Base-by-base conservation (phyloP, 2,113 vertebrate species). In the Tyto alba region DNA sequence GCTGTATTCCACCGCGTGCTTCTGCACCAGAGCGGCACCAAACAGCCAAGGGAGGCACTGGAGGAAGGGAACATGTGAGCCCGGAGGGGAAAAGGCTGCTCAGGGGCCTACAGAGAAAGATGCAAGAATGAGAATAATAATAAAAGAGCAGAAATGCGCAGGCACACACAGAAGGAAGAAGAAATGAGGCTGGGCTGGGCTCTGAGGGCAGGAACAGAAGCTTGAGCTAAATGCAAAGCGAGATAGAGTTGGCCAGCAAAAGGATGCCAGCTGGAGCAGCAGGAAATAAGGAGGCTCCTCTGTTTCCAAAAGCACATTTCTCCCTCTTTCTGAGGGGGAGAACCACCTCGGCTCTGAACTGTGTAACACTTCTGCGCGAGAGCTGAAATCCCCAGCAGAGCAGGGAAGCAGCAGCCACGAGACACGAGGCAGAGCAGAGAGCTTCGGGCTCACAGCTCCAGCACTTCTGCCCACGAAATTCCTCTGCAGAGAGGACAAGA, bases 241-340 rank as follows among this genome's bases (percentile, higher is more conserved):
- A 89, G 71, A 67, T 19, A 2, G 73, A 94, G 85, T 13, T 91
- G 81, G 96, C 94, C 91, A 62, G 94, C 69, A 16, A 95, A 91
- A 85, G 84, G 89, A 89, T 63, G 67, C 91, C 94, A 95, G 96
- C 92, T 93, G 86, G 96, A 96, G 92, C 77, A 88, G 93, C 89
- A 91, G 95, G 96, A 96, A 95, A 83, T 83, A 62, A 96, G 91
- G 87, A 95, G 86, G 78, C 74, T 93, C 77, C 1, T 40, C 94
- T 91, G 89, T 62, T 96, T 80, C 89, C 89, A 85, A 88, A 74
- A 66, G 77, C 77, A 59, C 81, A 62, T 79, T 95, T 93, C 81
- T 89, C 45, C 63, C 64, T 90, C 48, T 22, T 72, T 48, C 48
- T 15, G 8, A 78, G 52, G 32, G 78, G 72, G 74, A 63, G 72